These are phyloP conservation scores for Mythimna vitellina DNA, from an alignment of 2,888 invertebrate genomes.

Conservation along the genomic window DNA sequence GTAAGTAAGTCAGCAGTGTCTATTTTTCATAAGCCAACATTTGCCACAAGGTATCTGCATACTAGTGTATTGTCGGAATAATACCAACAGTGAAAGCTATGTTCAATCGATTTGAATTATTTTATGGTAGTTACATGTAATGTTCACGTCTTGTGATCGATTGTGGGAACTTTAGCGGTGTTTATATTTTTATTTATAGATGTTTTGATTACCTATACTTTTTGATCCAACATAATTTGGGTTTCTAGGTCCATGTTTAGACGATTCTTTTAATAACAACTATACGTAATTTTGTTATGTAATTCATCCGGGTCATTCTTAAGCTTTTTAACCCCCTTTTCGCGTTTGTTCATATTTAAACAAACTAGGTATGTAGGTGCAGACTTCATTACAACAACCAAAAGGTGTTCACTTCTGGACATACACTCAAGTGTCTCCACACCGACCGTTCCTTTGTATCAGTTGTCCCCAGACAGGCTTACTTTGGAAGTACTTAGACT, in stretches of 20 bases:
- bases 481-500: too few relatives aligned
- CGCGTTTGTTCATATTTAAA: background rate
- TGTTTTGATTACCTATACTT: slow-evolving; percentile 15
- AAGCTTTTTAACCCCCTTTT: slow-evolving; percentile 6
- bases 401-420: background rate
- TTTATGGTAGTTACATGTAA: slow-evolving; percentile 20
- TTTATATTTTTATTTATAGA: background rate
- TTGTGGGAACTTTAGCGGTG: slow-evolving; percentile 29
- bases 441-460: too few relatives aligned
- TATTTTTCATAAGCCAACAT: slow-evolving; percentile 9
- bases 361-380: background rate
- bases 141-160: slow-evolving; percentile 6
- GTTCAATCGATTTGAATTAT: slow-evolving; percentile 45
- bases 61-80: slow-evolving; percentile 12
- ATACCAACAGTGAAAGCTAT: slow-evolving; percentile 25
- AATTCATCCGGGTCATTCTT: slow-evolving; percentile 2
- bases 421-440: background rate
- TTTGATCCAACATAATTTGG: slow-evolving; percentile 10
- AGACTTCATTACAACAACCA: background rate
- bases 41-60: background rate
- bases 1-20: background rate
- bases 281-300: slow-evolving; percentile 36
- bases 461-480: too few relatives aligned
- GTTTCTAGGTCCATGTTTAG: slow-evolving; percentile 30
- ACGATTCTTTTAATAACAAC: background rate